These are phyloP conservation scores for Drosophila diplacantha DNA, from an alignment of 2,888 invertebrate species.

Conservation along the genomic window DNA sequence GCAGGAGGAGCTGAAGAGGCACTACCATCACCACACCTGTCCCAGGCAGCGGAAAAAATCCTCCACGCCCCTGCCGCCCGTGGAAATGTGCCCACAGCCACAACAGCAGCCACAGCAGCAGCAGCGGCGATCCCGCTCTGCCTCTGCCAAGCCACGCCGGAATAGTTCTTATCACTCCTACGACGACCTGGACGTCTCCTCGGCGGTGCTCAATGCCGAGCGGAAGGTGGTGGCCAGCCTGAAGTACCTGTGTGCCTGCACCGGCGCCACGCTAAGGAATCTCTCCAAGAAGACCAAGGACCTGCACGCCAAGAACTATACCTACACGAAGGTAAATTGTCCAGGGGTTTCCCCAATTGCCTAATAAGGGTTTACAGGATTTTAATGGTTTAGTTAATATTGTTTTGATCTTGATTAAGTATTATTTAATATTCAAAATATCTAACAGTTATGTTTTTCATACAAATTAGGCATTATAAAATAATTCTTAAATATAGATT, in stretches of 20 bases:
- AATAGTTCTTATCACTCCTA: constrained; percentile 74
- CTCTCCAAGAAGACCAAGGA: constrained; percentile 74
- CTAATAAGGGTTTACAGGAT: too few species aligned
- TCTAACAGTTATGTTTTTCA: background rate
- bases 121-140: constrained; percentile 58
- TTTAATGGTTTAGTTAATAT: too few species aligned
- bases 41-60: constrained; percentile 54
- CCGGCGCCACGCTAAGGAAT: constrained; percentile 74
- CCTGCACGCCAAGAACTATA: constrained; percentile 73
- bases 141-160: constrained; percentile 66
- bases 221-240: constrained; percentile 71
- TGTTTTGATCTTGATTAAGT: too few species aligned
- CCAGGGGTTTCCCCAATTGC: background rate
- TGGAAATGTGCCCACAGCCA: constrained; percentile 42
- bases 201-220: constrained; percentile 60
- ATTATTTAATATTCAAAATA: background rate
- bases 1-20: constrained; percentile 40
- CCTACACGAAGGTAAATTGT: constrained; percentile 84
- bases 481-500: background rate
- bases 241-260: constrained; percentile 76
- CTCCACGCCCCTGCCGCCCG: constrained; percentile 13
- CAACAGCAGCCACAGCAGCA: constrained; percentile 36
- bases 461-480: background rate
- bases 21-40: constrained; percentile 65
- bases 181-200: constrained; percentile 68